Evolutionary conservation across 2,113 vertebrate species (phyloP).

Genomic region (Panurus biarmicus): DNA sequence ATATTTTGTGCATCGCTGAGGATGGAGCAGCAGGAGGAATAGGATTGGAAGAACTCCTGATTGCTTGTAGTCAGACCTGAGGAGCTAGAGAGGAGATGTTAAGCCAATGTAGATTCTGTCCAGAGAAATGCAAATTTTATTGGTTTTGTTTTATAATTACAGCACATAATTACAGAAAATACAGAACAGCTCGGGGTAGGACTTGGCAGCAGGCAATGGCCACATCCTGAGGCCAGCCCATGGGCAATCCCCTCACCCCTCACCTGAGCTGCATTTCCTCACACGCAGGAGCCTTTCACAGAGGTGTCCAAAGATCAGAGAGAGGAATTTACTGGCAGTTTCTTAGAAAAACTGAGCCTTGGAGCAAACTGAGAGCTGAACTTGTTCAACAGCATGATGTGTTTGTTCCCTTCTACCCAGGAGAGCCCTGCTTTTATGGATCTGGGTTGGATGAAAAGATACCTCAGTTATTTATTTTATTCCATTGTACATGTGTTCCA

Average conservation of each 20-base stretch:
- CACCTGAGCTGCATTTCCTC: background rate
- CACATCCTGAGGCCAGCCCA: background rate
- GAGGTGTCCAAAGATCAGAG: background rate
- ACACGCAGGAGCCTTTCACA: background rate
- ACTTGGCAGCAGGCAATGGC: background rate
- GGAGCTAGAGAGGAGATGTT: conserved; percentile 71
- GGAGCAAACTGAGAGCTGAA: background rate
- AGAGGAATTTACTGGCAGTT: background rate
- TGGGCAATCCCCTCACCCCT: background rate
- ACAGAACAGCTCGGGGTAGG: background rate
- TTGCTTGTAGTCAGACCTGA: conserved; percentile 80
- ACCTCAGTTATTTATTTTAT: background rate
- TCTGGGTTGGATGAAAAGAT: background rate
- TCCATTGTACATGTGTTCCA: background rate
- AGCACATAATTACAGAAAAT: background rate
- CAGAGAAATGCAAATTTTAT: background rate
- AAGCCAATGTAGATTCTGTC: background rate
- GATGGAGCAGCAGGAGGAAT: conserved; percentile 68
- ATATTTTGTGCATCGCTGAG: conserved; percentile 42
- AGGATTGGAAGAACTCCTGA: conserved; percentile 66
- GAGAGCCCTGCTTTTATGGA: background rate
- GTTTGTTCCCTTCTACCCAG: background rate
- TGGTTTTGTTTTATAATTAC: background rate
- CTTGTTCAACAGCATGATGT: background rate
- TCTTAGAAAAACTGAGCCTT: background rate